These are phyloP conservation scores for Apus apus DNA, from an alignment of 2,113 vertebrate genomes.

Conservation along the genomic window DNA sequence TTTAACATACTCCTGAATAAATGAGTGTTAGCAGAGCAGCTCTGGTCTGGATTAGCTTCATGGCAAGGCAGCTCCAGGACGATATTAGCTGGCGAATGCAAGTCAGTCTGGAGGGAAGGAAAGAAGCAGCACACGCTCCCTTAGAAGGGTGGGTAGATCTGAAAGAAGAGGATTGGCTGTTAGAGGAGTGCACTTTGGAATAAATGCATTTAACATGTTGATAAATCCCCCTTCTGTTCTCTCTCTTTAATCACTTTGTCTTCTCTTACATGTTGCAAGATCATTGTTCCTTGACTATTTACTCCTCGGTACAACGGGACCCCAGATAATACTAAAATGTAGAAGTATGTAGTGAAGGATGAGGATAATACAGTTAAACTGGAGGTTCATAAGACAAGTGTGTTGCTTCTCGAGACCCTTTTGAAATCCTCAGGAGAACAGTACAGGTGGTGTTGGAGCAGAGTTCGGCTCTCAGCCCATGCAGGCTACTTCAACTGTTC, in stretches of 20 bases:
- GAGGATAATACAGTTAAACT: neutral
- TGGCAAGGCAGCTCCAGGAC: neutral
- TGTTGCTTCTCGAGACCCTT: neutral
- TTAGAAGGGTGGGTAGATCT: neutral
- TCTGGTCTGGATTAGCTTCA: neutral
- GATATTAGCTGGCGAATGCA: neutral
- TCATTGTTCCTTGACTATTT: neutral
- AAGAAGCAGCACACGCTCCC: rapidly evolving
- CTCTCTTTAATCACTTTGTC: neutral
- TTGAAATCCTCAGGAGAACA: neutral
- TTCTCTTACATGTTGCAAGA: neutral
- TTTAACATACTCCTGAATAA: neutral
- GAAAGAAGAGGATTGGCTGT: neutral
- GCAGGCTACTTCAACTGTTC: rapidly evolving
- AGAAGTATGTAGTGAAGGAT: neutral
- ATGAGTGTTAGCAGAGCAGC: neutral
- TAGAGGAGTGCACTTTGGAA: neutral
- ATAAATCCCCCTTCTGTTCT: neutral
- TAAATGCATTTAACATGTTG: neutral
- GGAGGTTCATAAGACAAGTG: neutral
- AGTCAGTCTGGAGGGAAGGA: neutral
- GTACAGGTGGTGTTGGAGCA: neutral
- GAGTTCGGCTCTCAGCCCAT: neutral
- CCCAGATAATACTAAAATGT: neutral
- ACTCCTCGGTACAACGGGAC: rapidly evolving